Conservation (phyloP, 2,113 vertebrate genomes). For the Chionodraco myersi region DNA sequence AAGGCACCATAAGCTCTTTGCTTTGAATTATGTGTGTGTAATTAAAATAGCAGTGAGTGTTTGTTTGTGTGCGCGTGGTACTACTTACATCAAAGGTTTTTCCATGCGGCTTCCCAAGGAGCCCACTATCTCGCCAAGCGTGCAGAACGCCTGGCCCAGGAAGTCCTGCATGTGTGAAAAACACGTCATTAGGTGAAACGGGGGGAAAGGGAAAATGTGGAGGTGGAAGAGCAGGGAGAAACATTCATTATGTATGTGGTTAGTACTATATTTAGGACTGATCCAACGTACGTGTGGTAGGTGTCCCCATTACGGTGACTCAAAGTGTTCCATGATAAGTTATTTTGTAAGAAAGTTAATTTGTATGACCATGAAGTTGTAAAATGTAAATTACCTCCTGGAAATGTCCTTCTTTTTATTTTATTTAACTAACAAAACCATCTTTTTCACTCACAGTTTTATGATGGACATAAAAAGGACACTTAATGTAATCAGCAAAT, state of each 20-base stretch:
- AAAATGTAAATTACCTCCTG: background rate
- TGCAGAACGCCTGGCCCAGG: conserved; percentile 96
- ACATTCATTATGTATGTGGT: background rate
- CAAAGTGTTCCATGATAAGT: too few species aligned
- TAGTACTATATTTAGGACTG: background rate
- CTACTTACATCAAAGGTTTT: conserved; percentile 92
- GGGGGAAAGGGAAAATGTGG: background rate
- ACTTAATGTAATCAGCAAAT: background rate
- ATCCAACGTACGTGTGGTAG: background rate
- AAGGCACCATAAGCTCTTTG: background rate
- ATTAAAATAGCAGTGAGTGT: conserved; percentile 21
- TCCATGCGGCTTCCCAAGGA: conserved; percentile 94
- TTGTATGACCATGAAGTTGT: background rate
- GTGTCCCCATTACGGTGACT: background rate
- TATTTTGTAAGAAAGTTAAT: background rate
- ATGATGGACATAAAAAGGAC: background rate
- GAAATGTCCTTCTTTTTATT: too few species aligned
- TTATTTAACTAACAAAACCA: too few species aligned
- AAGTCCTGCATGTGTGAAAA: conserved; percentile 87
- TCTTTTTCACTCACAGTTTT: background rate
- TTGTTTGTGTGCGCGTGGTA: conserved; percentile 10
- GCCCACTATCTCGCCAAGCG: conserved; percentile 94
- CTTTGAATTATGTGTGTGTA: conserved; percentile 12
- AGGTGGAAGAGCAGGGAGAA: background rate
- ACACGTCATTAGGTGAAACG: background rate